phyloP scores from a whole-genome alignment of 2,888 invertebrate species.

The Apotomis capreana region DNA sequence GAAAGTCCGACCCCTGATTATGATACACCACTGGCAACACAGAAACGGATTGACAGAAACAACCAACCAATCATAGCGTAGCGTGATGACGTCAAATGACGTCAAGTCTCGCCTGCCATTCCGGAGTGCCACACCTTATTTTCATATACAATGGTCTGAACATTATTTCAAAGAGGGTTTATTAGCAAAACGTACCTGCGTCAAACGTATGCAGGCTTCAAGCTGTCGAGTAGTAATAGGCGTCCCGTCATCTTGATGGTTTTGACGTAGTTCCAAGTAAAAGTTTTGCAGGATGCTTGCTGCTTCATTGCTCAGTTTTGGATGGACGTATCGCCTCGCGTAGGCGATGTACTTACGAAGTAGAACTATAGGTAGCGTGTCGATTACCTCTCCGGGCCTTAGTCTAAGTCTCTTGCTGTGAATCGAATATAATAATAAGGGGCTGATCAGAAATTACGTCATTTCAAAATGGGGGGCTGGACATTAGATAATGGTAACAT shows the following conservation, averaged over 20 bases:
- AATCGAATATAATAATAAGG: neutral
- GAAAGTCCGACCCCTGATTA: too few relatives aligned
- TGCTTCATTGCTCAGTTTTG: constrained; percentile 89
- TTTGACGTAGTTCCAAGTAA: constrained; percentile 90
- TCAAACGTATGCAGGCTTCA: constrained; percentile 93
- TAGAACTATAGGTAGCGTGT: constrained; percentile 88
- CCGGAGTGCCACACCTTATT: too few relatives aligned
- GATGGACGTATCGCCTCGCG: constrained; percentile 93
- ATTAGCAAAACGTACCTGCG: constrained; percentile 80
- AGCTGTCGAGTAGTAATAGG: constrained; percentile 95
- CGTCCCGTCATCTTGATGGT: constrained; percentile 85
- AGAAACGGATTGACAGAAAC: too few relatives aligned
- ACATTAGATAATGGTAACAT: too few relatives aligned
- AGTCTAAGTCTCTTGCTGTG: constrained; percentile 85
- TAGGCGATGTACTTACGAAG: constrained; percentile 96
- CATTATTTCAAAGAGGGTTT: too few relatives aligned
- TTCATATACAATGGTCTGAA: too few relatives aligned
- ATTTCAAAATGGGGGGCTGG: too few relatives aligned
- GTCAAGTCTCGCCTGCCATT: too few relatives aligned
- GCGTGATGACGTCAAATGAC: too few relatives aligned
- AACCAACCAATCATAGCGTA: too few relatives aligned
- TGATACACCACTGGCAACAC: too few relatives aligned
- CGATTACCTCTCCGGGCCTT: constrained; percentile 84
- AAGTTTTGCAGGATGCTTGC: constrained; percentile 88
- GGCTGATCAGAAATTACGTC: too few relatives aligned